Percentiles rank a stretch among this genome's conserved stretches.
Evolutionary conservation across 1,140 invertebrate species (phyloP).

Genomic region (Bombus affinis): DNA sequence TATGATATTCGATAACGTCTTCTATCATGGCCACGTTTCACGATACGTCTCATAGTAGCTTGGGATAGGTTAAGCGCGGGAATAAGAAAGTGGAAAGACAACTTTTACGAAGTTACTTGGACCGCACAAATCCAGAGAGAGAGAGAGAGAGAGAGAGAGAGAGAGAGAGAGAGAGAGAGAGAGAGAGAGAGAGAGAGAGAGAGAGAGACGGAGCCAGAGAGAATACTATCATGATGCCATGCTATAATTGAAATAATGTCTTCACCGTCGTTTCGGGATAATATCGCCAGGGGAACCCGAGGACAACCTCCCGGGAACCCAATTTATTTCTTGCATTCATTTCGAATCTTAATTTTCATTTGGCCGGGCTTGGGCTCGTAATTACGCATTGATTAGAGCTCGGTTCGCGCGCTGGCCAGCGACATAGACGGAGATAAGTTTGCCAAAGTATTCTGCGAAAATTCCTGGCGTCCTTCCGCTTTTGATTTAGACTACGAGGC

Average conservation of each 20-base stretch:
- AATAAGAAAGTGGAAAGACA: conserved; percentile 40
- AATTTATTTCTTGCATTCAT: conserved; percentile 71
- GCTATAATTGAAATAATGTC: conserved; percentile 68
- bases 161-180: neutral
- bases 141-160: neutral
- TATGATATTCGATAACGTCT: conserved; percentile 37
- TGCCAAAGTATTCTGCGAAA: conserved; percentile 40
- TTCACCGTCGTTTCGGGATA: conserved; percentile 33
- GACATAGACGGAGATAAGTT: conserved; percentile 28
- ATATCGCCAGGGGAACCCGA: conserved; percentile 23
- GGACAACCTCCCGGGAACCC: conserved; percentile 21
- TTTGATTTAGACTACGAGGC: conserved; percentile 48
- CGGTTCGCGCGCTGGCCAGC: neutral
- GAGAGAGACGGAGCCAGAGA: neutral
- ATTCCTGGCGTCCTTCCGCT: conserved; percentile 50
- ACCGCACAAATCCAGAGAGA: conserved; percentile 41
- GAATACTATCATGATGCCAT: conserved; percentile 51
- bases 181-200: neutral
- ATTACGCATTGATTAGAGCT: conserved; percentile 64
- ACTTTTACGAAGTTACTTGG: conserved; percentile 59
- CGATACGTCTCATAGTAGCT: conserved; percentile 30
- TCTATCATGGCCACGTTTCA: neutral
- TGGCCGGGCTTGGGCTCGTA: conserved; percentile 39
- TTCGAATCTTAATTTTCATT: conserved; percentile 68
- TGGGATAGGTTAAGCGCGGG: neutral